A percentile compares a stretch with the other conserved stretches of the same genome.
phyloP scores from a whole-genome alignment of 1,140 invertebrate genomes.

The Drosophila nebulosa region DNA sequence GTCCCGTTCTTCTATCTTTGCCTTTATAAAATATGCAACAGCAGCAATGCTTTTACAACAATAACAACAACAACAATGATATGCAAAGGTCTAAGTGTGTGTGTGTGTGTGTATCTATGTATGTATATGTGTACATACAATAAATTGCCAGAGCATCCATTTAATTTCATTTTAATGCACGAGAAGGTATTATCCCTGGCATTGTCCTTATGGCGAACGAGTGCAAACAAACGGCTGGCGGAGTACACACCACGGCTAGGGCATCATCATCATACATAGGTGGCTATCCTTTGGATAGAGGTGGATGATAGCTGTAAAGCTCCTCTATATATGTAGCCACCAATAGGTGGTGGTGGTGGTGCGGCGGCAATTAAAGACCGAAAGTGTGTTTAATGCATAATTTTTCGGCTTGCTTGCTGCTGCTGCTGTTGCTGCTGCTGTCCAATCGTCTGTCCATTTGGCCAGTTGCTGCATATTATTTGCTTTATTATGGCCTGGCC shows the following conservation, averaged over 20 bases:
- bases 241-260: not conserved
- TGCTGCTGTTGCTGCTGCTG: no score
- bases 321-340: no score
- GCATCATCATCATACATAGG: not conserved
- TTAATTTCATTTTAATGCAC: constrained; percentile 75
- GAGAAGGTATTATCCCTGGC: constrained; percentile 27
- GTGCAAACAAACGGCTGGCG: constrained; percentile 46
- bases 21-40: constrained; percentile 61
- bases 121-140: not conserved
- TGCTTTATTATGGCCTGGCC: constrained; percentile 33
- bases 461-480: constrained; percentile 37
- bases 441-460: not conserved
- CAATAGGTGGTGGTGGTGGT: no score
- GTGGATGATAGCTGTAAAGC: not conserved
- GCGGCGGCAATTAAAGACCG: constrained; percentile 50
- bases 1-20: not conserved
- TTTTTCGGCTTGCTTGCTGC: constrained; percentile 22
- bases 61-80: constrained; percentile 39
- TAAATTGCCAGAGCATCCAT: constrained; percentile 52
- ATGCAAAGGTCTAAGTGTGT: not conserved
- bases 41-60: constrained; percentile 60
- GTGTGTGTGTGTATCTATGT: not conserved
- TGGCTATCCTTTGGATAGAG: not conserved
- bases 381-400: constrained; percentile 51
- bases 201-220: constrained; percentile 41